Evolutionary conservation across 35 echinoderm and acorn worm genomes (phyloP).

Genomic region (Apostichopus parvimensis): DNA sequence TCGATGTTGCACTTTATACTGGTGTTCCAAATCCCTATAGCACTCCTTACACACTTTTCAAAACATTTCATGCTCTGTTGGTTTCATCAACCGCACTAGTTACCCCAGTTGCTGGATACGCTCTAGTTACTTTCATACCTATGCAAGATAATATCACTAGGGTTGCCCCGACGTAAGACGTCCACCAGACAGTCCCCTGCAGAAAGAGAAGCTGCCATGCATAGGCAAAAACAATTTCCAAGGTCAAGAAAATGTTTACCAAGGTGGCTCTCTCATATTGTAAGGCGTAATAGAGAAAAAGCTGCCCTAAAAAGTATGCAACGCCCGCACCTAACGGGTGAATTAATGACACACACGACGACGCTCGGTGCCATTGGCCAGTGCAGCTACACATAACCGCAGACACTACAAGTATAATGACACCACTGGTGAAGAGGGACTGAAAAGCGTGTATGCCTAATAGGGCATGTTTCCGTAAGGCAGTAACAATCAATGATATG

Average conservation of each 20-base stretch:
- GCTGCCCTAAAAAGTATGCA: not conserved
- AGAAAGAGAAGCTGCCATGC: not conserved
- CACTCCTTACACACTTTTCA: no score
- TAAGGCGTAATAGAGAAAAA: not conserved
- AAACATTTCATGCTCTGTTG: no score
- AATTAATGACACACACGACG: not conserved
- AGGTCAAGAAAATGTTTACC: not conserved
- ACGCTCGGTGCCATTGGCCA: not conserved
- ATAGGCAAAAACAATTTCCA: not conserved
- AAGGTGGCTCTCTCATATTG: not conserved
- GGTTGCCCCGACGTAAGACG: not conserved
- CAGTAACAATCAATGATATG: not conserved
- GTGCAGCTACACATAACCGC: no score
- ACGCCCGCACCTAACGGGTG: not conserved
- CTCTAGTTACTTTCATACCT: not conserved
- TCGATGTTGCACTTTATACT: no score
- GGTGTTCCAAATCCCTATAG: no score
- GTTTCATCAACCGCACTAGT: no score
- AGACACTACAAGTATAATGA: not conserved
- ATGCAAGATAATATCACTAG: not conserved
- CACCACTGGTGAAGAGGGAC: not conserved
- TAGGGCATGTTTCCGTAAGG: not conserved
- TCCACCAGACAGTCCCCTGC: not conserved
- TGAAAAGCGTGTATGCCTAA: not conserved
- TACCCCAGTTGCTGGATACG: no score